phyloP scores from a whole-genome alignment of 2,888 invertebrate genomes.

The Limnephilus auricula region DNA sequence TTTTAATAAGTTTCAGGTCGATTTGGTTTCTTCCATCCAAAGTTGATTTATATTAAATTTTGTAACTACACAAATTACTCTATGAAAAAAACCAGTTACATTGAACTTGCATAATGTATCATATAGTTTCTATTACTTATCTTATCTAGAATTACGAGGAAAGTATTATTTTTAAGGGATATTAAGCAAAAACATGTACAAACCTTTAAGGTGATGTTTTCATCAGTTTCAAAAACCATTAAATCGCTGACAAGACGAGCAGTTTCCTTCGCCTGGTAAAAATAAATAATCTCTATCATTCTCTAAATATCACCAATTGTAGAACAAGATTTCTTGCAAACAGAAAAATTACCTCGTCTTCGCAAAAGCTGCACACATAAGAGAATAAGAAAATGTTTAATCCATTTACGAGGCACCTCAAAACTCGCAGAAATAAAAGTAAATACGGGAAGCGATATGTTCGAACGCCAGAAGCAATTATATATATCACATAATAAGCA shows the following conservation, averaged over 20 bases:
- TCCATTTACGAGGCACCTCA: background rate
- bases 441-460: background rate
- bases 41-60: no score
- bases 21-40: no score
- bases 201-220: background rate
- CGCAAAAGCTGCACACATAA: background rate
- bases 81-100: no score
- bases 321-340: background rate
- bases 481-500: background rate
- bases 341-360: background rate
- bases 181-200: background rate
- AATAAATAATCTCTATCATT: background rate
- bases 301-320: background rate
- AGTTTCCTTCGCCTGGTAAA: background rate
- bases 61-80: no score
- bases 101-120: no score
- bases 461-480: background rate
- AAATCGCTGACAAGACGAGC: conserved; percentile 4
- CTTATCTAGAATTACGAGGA: no score
- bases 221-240: background rate
- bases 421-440: background rate
- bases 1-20: no score
- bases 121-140: no score
- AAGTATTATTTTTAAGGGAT: no score
- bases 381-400: background rate